Evolutionary conservation across 2,888 invertebrate species (phyloP).

Genomic region (Listrodromus nycthemerus): DNA sequence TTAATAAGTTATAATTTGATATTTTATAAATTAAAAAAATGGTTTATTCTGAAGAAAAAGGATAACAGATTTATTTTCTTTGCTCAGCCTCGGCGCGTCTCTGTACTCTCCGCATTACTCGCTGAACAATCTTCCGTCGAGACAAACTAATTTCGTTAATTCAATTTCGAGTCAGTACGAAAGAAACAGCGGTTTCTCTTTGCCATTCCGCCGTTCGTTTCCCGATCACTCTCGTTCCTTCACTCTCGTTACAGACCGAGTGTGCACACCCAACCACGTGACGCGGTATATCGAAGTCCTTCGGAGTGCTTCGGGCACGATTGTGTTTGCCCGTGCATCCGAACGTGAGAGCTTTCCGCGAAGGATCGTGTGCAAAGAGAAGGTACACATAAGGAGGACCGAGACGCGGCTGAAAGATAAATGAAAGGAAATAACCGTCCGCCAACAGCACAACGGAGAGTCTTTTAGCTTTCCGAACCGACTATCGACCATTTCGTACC

Average conservation of each 20-base stretch:
- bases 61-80: no score
- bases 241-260: conserved; percentile 41
- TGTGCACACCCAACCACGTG: background rate
- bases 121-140: conserved; percentile 44
- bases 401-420: conserved; percentile 38
- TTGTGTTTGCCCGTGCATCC: conserved; percentile 69
- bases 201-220: conserved; percentile 18
- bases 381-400: conserved; percentile 37
- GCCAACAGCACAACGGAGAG: background rate
- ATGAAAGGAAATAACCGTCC: conserved; percentile 14
- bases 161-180: conserved; percentile 65
- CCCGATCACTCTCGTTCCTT: conserved; percentile 53
- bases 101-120: no score
- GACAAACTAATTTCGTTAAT: conserved; percentile 79
- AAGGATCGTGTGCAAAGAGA: conserved; percentile 53
- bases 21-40: no score
- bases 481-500: conserved; percentile 27
- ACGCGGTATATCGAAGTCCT: conserved; percentile 39
- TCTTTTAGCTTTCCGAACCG: background rate
- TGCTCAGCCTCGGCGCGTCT: no score
- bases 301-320: conserved; percentile 42
- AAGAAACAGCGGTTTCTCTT: conserved; percentile 26
- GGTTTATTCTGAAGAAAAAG: no score
- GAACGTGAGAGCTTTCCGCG: conserved; percentile 58
- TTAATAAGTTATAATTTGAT: no score